A percentile compares a stretch with the other conserved stretches of the same genome.
Evolutionary conservation across 2,113 vertebrate species (phyloP).

Genomic region (Rhinoderma darwinii): DNA sequence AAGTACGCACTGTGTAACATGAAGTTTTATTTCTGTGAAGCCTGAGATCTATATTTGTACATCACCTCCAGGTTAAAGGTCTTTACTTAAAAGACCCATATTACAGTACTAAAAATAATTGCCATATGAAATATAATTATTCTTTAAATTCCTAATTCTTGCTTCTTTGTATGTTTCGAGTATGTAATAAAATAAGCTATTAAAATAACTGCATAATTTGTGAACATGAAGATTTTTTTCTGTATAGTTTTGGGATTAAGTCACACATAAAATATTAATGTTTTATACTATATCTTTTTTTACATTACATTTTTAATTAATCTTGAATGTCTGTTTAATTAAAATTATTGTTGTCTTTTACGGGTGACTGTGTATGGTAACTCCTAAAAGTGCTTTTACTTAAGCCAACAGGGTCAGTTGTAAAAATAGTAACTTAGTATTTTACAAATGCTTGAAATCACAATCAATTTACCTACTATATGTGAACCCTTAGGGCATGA

Average conservation of each 20-base stretch:
- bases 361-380: too few species aligned
- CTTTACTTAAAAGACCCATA: not conserved
- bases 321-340: too few species aligned
- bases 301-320: too few species aligned
- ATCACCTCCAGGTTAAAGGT: conserved; percentile 22
- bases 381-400: too few species aligned
- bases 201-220: not conserved
- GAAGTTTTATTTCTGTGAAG: conserved; percentile 31
- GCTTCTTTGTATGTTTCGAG: not conserved
- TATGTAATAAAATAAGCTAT: not conserved
- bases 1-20: conserved; percentile 18
- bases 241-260: not conserved
- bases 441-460: too few species aligned
- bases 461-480: too few species aligned
- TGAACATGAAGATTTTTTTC: not conserved
- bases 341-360: too few species aligned
- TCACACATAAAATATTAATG: too few species aligned
- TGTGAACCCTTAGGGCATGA: too few species aligned
- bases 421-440: too few species aligned
- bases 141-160: not conserved
- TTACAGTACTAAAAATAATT: not conserved
- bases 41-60: conserved; percentile 26
- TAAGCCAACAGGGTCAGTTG: too few species aligned
- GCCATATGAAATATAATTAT: conserved; percentile 22
- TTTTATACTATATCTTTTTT: too few species aligned